These are phyloP conservation scores for Drosophila sechellia DNA, from an alignment of 1,140 invertebrate species.

Conservation along the genomic window DNA sequence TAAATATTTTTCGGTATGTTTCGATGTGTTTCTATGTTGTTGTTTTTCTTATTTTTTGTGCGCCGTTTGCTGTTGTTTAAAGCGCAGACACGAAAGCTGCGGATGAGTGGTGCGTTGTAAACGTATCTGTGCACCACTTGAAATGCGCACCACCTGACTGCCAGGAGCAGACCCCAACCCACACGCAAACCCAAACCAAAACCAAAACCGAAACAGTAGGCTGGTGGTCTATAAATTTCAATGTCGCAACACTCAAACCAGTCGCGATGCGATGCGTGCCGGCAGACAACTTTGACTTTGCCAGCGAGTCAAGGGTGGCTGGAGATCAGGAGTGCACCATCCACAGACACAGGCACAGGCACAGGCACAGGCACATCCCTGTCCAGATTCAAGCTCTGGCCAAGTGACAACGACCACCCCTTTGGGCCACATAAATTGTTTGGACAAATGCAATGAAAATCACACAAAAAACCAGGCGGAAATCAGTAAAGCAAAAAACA, in stretches of 20 bases:
- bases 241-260: conserved; percentile 62
- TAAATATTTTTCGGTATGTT: conserved; percentile 73
- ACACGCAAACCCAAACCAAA: background rate
- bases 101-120: conserved; percentile 40
- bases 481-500: background rate
- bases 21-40: conserved; percentile 15
- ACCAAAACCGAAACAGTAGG: background rate
- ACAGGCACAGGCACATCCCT: background rate
- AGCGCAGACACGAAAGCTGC: conserved; percentile 16
- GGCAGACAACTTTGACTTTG: conserved; percentile 34
- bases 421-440: conserved; percentile 70
- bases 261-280: conserved; percentile 13
- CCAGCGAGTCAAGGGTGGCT: conserved; percentile 34
- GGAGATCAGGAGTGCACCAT: conserved; percentile 29
- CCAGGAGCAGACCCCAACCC: conserved; percentile 10
- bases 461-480: conserved; percentile 11
- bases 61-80: too few relatives aligned
- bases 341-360: background rate
- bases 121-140: conserved; percentile 41
- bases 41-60: conserved; percentile 15
- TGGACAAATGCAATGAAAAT: conserved; percentile 66
- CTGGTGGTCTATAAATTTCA: conserved; percentile 68
- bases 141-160: conserved; percentile 45
- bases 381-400: background rate
- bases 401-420: conserved; percentile 51